A percentile compares a stretch with the other conserved stretches of the same genome.
These are phyloP conservation scores for Chymomyza costata DNA, from an alignment of 1,140 invertebrate genomes.

Conservation along the genomic window DNA sequence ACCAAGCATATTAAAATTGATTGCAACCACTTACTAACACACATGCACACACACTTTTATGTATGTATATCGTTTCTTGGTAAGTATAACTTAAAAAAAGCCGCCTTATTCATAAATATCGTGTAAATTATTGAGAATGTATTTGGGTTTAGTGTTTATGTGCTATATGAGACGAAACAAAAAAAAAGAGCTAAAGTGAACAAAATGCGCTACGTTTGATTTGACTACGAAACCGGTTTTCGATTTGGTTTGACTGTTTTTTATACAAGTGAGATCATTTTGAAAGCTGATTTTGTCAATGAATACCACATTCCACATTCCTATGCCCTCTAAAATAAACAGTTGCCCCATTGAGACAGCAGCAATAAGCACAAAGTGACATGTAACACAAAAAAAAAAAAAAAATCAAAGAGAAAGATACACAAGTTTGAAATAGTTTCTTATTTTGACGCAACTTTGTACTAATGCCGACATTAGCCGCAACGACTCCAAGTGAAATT, in stretches of 20 bases:
- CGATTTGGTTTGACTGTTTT: slow-evolving; percentile 76
- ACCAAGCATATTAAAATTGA: slow-evolving; percentile 26
- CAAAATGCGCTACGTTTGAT: slow-evolving; percentile 44
- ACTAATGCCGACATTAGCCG: slow-evolving; percentile 63
- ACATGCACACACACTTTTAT: slow-evolving; percentile 3
- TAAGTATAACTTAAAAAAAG: too few species aligned
- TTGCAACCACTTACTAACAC: too few species aligned
- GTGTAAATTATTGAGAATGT: too few species aligned
- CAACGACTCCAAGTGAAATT: slow-evolving; percentile 25
- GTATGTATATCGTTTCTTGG: slow-evolving; percentile 9
- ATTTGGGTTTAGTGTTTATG: too few species aligned
- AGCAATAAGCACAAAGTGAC: not conserved
- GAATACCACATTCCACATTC: slow-evolving; percentile 74
- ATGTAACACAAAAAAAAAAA: not conserved
- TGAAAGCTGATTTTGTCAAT: slow-evolving; percentile 76
- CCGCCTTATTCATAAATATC: too few species aligned
- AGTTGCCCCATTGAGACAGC: not conserved
- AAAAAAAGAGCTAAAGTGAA: slow-evolving; percentile 46
- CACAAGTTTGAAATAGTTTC: slow-evolving; percentile 30
- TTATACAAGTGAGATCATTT: slow-evolving; percentile 76
- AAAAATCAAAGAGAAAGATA: slow-evolving; percentile 12
- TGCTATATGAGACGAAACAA: too few species aligned
- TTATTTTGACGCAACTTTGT: slow-evolving; percentile 63
- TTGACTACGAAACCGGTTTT: slow-evolving; percentile 76
- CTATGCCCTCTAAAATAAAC: slow-evolving; percentile 31